Evolutionary conservation across 2,797 vertebrate species (phyloP).

Genomic region (Sebastes diploproa): DNA sequence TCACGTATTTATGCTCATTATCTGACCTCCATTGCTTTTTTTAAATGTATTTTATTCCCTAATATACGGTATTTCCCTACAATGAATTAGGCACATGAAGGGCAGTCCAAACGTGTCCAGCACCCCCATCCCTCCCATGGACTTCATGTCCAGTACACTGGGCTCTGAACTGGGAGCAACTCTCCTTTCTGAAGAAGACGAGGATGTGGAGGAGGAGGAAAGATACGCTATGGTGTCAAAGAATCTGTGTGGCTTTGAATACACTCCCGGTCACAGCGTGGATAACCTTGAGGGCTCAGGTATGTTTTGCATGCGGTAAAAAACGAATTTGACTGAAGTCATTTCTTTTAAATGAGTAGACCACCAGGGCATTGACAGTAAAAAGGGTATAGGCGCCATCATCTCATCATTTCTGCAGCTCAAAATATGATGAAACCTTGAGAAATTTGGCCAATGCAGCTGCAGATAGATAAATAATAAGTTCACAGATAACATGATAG

Average conservation of each 20-base stretch:
- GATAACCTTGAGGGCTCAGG: conserved; percentile 90
- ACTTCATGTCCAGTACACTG: conserved; percentile 90
- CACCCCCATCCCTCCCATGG: conserved; percentile 86
- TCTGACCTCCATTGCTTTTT: conserved; percentile 21
- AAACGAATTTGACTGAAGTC: not conserved
- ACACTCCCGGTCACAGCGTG: conserved; percentile 88
- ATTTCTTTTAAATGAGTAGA: not conserved
- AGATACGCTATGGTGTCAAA: conserved; percentile 83
- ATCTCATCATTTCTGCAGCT: not conserved
- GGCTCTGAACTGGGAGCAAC: conserved; percentile 92
- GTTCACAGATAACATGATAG: not conserved
- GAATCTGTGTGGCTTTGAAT: conserved; percentile 89
- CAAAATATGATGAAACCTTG: not conserved
- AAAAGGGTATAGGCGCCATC: not conserved
- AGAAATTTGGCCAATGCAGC: not conserved
- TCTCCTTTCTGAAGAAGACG: conserved; percentile 88
- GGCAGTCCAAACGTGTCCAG: conserved; percentile 89
- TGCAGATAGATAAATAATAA: not conserved
- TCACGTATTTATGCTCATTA: conserved; percentile 8
- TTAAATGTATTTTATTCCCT: conserved; percentile 4
- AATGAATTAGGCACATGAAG: conserved; percentile 90
- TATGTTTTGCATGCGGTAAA: conserved; percentile 67
- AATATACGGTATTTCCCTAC: conserved; percentile 44
- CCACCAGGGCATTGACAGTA: conserved; percentile 41
- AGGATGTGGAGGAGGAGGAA: conserved; percentile 84